Percentiles rank a stretch among this genome's conserved stretches.
Evolutionary conservation across 2,797 vertebrate genomes (phyloP).

Genomic region (Micropoecilia bifurca): DNA sequence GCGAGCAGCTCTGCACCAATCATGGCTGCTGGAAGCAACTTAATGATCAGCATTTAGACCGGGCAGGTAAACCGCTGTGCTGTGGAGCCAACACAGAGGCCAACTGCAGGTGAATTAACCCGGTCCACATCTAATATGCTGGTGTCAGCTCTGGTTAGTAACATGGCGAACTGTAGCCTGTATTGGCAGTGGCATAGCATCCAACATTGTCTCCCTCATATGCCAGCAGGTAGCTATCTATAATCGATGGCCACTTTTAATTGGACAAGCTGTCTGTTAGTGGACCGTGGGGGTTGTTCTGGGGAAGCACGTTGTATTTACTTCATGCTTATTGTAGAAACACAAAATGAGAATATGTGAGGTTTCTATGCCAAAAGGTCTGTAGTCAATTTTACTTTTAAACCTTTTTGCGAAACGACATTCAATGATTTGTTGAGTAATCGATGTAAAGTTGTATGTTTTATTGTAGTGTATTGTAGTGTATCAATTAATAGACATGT

Average conservation of each 20-base stretch:
- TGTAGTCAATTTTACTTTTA: constrained; percentile 45
- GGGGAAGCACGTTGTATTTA: constrained; percentile 43
- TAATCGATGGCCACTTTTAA: constrained; percentile 83
- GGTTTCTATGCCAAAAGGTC: constrained; percentile 28
- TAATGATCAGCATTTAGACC: constrained; percentile 96
- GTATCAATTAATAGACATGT: not conserved
- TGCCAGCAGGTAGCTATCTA: constrained; percentile 80
- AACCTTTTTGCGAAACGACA: constrained; percentile 11
- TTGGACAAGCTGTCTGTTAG: constrained; percentile 75
- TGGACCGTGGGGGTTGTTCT: constrained; percentile 47
- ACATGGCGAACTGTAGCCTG: constrained; percentile 83
- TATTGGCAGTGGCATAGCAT: constrained; percentile 85
- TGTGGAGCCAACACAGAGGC: constrained; percentile 92
- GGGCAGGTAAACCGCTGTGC: constrained; percentile 89
- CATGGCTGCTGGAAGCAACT: constrained; percentile 92
- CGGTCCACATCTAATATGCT: constrained; percentile 95
- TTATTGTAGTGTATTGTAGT: not conserved
- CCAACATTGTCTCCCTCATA: constrained; percentile 80
- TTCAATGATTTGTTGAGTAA: not conserved
- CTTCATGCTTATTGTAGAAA: constrained; percentile 48
- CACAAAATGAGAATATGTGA: constrained; percentile 30
- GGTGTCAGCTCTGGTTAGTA: constrained; percentile 94
- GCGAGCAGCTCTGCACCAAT: constrained; percentile 88
- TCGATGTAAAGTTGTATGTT: too few species aligned
- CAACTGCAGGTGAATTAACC: constrained; percentile 95